Conservation (phyloP, 2,113 vertebrate genomes). For the Chaetura pelagica region DNA sequence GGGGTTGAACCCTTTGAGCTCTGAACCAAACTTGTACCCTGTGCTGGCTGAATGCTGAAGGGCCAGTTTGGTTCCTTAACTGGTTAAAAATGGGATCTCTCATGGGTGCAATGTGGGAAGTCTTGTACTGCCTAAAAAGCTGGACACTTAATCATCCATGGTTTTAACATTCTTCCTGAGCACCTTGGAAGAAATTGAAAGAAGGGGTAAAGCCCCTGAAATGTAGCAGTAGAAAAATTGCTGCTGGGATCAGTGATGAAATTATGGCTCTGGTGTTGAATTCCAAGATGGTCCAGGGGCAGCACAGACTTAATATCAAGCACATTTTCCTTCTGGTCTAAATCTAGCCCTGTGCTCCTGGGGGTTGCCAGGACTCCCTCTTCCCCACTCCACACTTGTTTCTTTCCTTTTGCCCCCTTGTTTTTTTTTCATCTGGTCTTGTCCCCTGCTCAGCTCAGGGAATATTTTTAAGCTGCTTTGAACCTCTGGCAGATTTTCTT, state of each 20-base stretch:
- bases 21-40: background rate
- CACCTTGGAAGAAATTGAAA: background rate
- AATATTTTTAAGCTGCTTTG: conserved; percentile 5
- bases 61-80: background rate
- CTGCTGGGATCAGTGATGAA: background rate
- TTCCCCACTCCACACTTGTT: background rate
- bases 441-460: background rate
- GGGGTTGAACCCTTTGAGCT: background rate
- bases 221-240: background rate
- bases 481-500: conserved; percentile 32
- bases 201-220: background rate
- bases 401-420: background rate
- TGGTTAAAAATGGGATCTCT: background rate
- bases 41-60: background rate
- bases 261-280: background rate
- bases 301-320: background rate
- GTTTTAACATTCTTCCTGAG: background rate
- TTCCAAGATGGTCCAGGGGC: background rate
- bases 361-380: background rate
- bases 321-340: background rate
- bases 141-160: fast-evolving
- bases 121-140: background rate
- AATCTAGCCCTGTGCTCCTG: background rate
- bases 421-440: background rate
- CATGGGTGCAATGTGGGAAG: background rate